A percentile compares a stretch with the other conserved stretches of the same genome.
Evolutionary conservation across 2,113 vertebrate species (phyloP).

Genomic region (Entosphenus tridentatus): DNA sequence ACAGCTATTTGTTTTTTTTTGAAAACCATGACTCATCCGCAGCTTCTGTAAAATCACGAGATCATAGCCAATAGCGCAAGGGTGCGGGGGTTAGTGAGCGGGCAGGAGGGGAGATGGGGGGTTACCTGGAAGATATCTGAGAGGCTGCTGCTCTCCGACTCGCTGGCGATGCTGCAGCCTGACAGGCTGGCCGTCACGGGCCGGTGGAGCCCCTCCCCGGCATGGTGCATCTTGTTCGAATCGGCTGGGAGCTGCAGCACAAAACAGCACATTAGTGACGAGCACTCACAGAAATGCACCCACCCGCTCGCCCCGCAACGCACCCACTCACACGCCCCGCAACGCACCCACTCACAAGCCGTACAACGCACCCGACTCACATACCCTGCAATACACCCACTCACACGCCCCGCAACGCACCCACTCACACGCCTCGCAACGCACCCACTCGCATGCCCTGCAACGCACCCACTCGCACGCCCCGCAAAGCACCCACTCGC

Average conservation of each 20-base stretch:
- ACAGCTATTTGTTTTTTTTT: too few relatives aligned
- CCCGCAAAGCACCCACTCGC: too few relatives aligned
- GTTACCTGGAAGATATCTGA: conserved; percentile 95
- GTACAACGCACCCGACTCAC: too few relatives aligned
- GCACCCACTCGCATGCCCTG: too few relatives aligned
- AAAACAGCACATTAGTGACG: conserved; percentile 6
- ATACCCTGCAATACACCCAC: too few relatives aligned
- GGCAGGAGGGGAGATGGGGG: background rate
- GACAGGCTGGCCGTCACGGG: conserved; percentile 78
- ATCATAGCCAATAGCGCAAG: too few relatives aligned
- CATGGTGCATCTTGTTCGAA: conserved; percentile 72
- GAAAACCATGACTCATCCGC: too few relatives aligned
- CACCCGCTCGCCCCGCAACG: background rate
- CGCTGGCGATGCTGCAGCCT: conserved; percentile 81
- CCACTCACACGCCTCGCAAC: too few relatives aligned
- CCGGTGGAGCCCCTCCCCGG: conserved; percentile 57
- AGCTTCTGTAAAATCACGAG: too few relatives aligned
- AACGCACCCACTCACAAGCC: background rate
- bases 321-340: background rate
- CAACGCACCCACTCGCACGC: too few relatives aligned
- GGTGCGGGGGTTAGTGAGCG: too few relatives aligned
- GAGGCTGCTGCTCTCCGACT: conserved; percentile 88
- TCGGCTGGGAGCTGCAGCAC: conserved; percentile 60
- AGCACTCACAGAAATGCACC: background rate
- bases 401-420: too few relatives aligned